Conservation (phyloP, 2,797 vertebrate species). For the Melanotaenia pygmaea region DNA sequence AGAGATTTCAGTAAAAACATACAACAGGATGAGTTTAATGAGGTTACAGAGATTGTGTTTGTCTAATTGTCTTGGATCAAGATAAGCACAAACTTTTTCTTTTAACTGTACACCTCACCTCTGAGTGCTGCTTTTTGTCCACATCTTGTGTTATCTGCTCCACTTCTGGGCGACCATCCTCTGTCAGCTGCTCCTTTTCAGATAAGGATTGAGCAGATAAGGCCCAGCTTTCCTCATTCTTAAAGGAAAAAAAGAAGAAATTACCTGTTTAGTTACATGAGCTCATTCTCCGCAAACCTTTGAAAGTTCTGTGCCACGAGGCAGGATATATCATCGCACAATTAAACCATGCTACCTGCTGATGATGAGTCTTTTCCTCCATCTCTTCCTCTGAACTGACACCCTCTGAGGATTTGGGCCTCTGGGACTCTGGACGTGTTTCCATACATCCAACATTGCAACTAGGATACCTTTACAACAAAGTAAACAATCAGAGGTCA, state of each 20-base stretch:
- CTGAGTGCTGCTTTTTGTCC: conserved; percentile 20
- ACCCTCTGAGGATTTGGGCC: conserved; percentile 56
- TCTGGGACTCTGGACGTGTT: conserved; percentile 57
- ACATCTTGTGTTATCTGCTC: conserved; percentile 19
- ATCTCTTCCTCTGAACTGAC: conserved; percentile 55
- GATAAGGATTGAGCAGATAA: conserved; percentile 12
- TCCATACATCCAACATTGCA: conserved; percentile 68
- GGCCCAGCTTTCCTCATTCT: conserved; percentile 54
- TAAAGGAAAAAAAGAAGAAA: conserved; percentile 1
- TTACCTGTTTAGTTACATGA: conserved; percentile 6
- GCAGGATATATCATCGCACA: background rate
- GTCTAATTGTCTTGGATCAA: background rate
- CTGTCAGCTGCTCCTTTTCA: conserved; percentile 40
- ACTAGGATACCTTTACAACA: conserved; percentile 49
- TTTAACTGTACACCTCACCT: conserved; percentile 34
- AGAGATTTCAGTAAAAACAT: no score
- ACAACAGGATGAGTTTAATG: background rate
- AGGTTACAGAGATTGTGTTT: background rate
- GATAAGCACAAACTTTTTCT: background rate
- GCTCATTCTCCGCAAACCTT: background rate
- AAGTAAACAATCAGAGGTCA: background rate
- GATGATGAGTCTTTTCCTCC: conserved; percentile 25
- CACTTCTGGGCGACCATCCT: conserved; percentile 23
- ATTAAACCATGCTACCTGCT: conserved; percentile 47
- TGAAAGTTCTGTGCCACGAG: background rate